Conservation (phyloP, 2,113 vertebrate genomes). For the Micronycteris hirsuta region DNA sequence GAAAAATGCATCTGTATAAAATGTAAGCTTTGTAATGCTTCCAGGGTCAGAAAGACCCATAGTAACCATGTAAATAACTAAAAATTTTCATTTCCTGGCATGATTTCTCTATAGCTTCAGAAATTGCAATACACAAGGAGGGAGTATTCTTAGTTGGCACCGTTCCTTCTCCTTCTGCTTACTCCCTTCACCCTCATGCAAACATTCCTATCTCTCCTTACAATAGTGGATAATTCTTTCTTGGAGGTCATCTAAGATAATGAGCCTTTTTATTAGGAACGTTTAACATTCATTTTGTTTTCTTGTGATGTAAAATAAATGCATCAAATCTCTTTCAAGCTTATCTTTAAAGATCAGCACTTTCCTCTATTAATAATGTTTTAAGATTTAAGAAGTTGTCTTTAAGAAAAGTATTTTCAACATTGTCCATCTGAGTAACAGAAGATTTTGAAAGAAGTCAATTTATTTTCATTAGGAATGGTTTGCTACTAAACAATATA, state of each 20-base stretch:
- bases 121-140: background rate
- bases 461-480: conserved; percentile 22
- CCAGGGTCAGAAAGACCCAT: conserved; percentile 11
- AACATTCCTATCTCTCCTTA: background rate
- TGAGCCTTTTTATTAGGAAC: conserved; percentile 3
- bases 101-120: background rate
- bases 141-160: background rate
- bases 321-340: background rate
- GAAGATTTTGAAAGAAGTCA: conserved; percentile 12
- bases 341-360: background rate
- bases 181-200: background rate
- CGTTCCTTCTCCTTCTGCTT: background rate
- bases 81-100: background rate
- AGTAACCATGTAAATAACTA: background rate
- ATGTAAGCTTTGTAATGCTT: conserved; percentile 14
- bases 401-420: background rate
- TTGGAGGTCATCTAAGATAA: background rate
- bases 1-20: background rate
- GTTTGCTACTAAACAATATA: background rate
- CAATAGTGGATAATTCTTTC: background rate
- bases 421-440: background rate
- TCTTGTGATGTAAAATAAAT: conserved; percentile 24
- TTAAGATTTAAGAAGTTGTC: background rate
- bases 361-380: background rate
- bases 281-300: conserved; percentile 1